Evolutionary conservation across 2,113 vertebrate species (phyloP), one percentile per base, ranked within the genome.

Genomic region (Synchiropus splendidus): DNA sequence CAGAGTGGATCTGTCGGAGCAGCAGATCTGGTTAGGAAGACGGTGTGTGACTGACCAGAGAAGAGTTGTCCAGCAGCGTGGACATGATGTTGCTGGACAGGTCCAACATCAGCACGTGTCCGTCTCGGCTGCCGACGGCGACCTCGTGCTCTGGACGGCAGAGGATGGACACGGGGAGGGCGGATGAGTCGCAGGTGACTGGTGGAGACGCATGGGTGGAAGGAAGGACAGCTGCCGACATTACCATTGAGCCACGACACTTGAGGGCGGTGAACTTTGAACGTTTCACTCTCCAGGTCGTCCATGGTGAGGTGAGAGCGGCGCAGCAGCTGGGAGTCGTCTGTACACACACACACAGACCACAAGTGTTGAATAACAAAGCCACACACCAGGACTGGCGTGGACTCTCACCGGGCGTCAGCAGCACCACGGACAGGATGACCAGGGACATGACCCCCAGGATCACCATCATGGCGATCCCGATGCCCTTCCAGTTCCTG

Each of bases 401-500:
- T 27, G 21, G 21, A 5, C 44, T 31, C 81, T 79, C 74, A 87
- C 87, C 87, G 12, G 87, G 87, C 1, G 84, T 84, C 41, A 88
- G 83, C 9, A 87, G 34, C 62, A 87, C 51, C 63, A 88, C 80
- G 0, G 87, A 82, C 27, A 88, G 78, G 10, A 81, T 78, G 55
- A 88, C 87, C 60, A 88, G 60, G 2, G 86, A 86, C 82, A 88
- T 80, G 6, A 88, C 86, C 2, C 70, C 78, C 58, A 85, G 33
- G 42, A 88, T 88, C 51, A 88, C 87, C 68, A 87, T 72, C 81
- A 88, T 57, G 21, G 87, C 85, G 1, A 88, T 86, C 10, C 85
- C 83, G n/a, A 88, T 87, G 50, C 87, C 87, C 55, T 85, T 87
- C 87, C 87, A 88, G 63, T 88, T 88, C 41, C 85, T 71, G 1